These are phyloP conservation scores for Tursiops truncatus DNA, from an alignment of 2,113 vertebrate genomes.

Conservation along the genomic window DNA sequence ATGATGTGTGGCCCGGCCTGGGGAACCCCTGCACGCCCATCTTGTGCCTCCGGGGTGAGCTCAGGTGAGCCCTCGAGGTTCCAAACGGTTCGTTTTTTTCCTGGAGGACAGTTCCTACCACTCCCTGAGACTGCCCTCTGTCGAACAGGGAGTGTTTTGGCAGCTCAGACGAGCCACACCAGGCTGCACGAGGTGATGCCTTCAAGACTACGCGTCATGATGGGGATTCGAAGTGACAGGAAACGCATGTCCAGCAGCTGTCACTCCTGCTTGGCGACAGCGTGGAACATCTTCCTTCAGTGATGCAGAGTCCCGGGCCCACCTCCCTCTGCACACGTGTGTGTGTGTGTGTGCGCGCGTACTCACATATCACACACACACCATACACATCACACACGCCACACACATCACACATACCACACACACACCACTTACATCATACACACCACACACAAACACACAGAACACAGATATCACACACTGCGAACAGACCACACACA, in stretches of 20 bases:
- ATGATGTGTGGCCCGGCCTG: rapidly evolving
- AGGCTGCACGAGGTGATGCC: not conserved
- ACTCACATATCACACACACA: not conserved
- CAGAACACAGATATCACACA: no score
- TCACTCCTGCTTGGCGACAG: constrained; percentile 42
- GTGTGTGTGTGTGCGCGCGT: rapidly evolving
- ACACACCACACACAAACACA: no score
- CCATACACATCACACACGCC: not conserved
- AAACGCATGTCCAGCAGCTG: constrained; percentile 58
- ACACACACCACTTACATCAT: not conserved
- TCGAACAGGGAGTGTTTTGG: rapidly evolving
- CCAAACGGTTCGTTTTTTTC: not conserved
- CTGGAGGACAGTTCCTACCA: not conserved
- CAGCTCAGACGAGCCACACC: not conserved
- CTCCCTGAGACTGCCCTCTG: rapidly evolving
- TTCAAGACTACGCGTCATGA: not conserved
- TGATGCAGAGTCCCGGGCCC: rapidly evolving
- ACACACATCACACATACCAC: not conserved
- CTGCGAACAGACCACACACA: not conserved
- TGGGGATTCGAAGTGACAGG: constrained; percentile 58
- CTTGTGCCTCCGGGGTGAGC: rapidly evolving
- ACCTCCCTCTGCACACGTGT: not conserved
- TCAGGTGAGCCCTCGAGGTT: rapidly evolving
- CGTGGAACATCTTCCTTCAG: not conserved
- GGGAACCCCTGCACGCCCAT: rapidly evolving